Conservation (phyloP, 2,113 vertebrate genomes). For the Butorides virescens region DNA sequence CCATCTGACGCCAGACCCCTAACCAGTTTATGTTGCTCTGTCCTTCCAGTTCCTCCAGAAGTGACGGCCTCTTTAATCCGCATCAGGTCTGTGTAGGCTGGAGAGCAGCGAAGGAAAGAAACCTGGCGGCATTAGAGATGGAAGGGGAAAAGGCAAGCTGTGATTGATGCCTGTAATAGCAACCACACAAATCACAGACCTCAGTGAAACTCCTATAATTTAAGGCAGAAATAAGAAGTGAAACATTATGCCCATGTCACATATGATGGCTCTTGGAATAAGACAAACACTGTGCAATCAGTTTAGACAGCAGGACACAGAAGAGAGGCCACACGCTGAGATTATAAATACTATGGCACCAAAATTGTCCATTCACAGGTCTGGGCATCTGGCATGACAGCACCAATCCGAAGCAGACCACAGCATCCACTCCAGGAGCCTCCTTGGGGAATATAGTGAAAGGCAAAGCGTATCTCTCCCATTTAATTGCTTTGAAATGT, state of each 20-base stretch:
- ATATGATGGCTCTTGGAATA: neutral
- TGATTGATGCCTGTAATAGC: conserved; percentile 3
- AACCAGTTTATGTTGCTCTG: neutral
- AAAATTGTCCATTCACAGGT: neutral
- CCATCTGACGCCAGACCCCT: neutral
- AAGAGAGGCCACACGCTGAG: neutral
- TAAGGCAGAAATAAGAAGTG: neutral
- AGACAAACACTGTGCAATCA: neutral
- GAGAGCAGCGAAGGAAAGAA: neutral
- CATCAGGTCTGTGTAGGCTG: neutral
- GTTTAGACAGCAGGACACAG: neutral
- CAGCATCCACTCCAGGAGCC: neutral
- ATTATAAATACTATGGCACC: neutral
- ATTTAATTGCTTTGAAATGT: neutral
- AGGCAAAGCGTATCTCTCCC: neutral
- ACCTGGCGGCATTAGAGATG: neutral
- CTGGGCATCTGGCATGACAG: neutral
- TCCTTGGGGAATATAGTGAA: neutral
- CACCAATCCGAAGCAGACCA: neutral
- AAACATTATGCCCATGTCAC: neutral
- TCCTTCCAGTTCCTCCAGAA: neutral
- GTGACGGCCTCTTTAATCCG: neutral
- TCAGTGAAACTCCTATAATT: neutral
- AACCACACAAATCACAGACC: neutral
- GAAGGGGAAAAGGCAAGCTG: neutral